These are phyloP conservation scores for Podarcis cretensis DNA, from an alignment of 2,113 vertebrate species.

Conservation along the genomic window DNA sequence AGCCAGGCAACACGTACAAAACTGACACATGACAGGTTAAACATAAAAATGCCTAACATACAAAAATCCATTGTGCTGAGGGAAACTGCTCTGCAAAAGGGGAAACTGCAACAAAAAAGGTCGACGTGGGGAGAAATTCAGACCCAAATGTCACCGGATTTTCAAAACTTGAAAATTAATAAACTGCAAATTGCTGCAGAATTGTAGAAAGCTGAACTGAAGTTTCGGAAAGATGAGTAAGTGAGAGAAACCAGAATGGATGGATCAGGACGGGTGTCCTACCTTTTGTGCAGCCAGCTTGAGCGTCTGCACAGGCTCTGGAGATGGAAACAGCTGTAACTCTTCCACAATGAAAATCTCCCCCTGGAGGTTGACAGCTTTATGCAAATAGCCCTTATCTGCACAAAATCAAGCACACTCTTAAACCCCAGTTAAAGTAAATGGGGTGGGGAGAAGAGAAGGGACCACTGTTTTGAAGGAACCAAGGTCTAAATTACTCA, in stretches of 20 bases:
- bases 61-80: too few species aligned
- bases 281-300: slow-evolving; percentile 77
- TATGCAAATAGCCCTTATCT: slow-evolving; percentile 83
- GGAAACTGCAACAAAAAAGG: too few species aligned
- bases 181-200: background rate
- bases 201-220: background rate
- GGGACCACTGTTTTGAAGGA: background rate
- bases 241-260: background rate
- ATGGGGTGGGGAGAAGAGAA: background rate
- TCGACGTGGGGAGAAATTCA: too few species aligned
- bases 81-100: too few species aligned
- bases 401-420: slow-evolving; percentile 43
- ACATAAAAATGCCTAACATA: too few species aligned
- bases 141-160: too few species aligned
- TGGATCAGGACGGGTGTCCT: background rate
- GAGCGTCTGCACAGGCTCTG: slow-evolving; percentile 68
- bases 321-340: slow-evolving; percentile 72
- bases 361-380: slow-evolving; percentile 77
- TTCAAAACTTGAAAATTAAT: too few species aligned
- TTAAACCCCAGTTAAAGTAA: background rate
- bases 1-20: too few species aligned
- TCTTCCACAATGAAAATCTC: slow-evolving; percentile 82
- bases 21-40: too few species aligned
- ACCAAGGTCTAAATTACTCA: background rate
- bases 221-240: too few species aligned